Evolutionary conservation across 2,797 vertebrate genomes (phyloP).

Genomic region (Poeciliopsis infans): DNA sequence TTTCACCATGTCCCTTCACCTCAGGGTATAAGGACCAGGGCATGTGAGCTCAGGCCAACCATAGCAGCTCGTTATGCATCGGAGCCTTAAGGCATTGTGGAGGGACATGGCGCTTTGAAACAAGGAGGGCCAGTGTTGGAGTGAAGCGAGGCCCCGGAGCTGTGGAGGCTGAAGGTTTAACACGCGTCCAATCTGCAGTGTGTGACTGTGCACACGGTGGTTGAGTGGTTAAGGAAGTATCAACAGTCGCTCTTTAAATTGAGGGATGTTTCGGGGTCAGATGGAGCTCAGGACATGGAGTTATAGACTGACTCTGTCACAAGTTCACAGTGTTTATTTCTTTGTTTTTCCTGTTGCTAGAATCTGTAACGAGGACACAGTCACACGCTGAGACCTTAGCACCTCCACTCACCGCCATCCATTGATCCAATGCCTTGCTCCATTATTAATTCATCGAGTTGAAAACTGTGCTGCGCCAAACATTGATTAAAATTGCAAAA

Average conservation of each 20-base stretch:
- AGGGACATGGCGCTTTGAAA: slow-evolving; percentile 75
- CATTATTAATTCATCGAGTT: slow-evolving; percentile 72
- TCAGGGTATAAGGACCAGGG: slow-evolving; percentile 75
- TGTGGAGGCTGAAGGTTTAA: slow-evolving; percentile 76
- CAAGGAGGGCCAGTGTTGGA: slow-evolving; percentile 76
- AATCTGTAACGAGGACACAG: slow-evolving; percentile 48
- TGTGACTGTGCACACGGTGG: slow-evolving; percentile 76
- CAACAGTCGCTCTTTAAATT: slow-evolving; percentile 70
- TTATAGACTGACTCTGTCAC: slow-evolving; percentile 8
- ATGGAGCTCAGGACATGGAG: slow-evolving; percentile 37
- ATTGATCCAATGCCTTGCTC: slow-evolving; percentile 49
- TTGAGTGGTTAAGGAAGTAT: slow-evolving; percentile 76
- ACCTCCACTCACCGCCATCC: slow-evolving; percentile 41
- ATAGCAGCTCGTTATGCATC: slow-evolving; percentile 76
- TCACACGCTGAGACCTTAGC: slow-evolving; percentile 40
- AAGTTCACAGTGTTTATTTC: not conserved
- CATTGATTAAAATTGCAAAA: slow-evolving; percentile 80
- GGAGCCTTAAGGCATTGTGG: slow-evolving; percentile 65
- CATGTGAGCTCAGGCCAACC: slow-evolving; percentile 79
- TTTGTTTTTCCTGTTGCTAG: not conserved
- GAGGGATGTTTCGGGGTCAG: slow-evolving; percentile 65
- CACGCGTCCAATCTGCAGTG: slow-evolving; percentile 79
- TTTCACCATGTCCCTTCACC: slow-evolving; percentile 71
- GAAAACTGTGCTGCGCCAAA: slow-evolving; percentile 71
- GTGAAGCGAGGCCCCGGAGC: slow-evolving; percentile 72